A percentile compares a stretch with the other conserved stretches of the same genome.
Evolutionary conservation across 2,888 invertebrate genomes (phyloP).

Genomic region (Aleiodes testaceus): DNA sequence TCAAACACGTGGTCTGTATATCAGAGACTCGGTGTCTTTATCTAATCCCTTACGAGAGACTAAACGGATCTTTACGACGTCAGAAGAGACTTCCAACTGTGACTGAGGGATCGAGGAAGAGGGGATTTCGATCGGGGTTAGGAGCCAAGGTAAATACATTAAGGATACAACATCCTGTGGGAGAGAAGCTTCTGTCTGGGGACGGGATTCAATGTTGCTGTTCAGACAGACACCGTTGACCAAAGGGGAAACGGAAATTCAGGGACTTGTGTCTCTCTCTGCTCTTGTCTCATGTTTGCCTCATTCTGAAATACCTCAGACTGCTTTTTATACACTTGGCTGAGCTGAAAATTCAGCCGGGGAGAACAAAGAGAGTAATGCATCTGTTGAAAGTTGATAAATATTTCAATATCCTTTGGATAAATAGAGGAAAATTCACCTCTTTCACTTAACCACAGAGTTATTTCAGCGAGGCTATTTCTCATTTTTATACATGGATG

Average conservation of each 20-base stretch:
- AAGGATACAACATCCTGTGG: constrained; percentile 68
- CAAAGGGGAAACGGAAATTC: constrained; percentile 25
- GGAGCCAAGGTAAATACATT: constrained; percentile 70
- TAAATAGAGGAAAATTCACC: too few species aligned
- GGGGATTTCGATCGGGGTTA: constrained; percentile 63
- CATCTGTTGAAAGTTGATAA: too few species aligned
- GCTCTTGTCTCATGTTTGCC: constrained; percentile 26
- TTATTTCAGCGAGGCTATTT: neutral
- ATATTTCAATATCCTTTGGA: too few species aligned
- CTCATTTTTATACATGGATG: neutral
- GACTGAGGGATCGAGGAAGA: constrained; percentile 27
- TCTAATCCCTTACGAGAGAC: constrained; percentile 51
- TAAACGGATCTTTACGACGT: constrained; percentile 55
- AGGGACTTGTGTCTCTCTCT: constrained; percentile 27
- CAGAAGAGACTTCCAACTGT: constrained; percentile 35
- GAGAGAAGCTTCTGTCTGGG: constrained; percentile 64
- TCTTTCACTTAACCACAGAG: too few species aligned
- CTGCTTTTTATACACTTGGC: constrained; percentile 28
- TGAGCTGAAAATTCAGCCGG: neutral
- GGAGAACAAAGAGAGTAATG: too few species aligned
- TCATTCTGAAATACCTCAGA: constrained; percentile 28
- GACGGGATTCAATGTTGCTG: constrained; percentile 52
- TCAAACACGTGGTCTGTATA: constrained; percentile 4
- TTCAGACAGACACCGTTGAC: constrained; percentile 3
- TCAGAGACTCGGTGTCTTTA: constrained; percentile 32